Percentiles rank a stretch among this genome's conserved stretches.
phyloP scores from a whole-genome alignment of 2,113 vertebrate genomes.

The Crotalus viridis region DNA sequence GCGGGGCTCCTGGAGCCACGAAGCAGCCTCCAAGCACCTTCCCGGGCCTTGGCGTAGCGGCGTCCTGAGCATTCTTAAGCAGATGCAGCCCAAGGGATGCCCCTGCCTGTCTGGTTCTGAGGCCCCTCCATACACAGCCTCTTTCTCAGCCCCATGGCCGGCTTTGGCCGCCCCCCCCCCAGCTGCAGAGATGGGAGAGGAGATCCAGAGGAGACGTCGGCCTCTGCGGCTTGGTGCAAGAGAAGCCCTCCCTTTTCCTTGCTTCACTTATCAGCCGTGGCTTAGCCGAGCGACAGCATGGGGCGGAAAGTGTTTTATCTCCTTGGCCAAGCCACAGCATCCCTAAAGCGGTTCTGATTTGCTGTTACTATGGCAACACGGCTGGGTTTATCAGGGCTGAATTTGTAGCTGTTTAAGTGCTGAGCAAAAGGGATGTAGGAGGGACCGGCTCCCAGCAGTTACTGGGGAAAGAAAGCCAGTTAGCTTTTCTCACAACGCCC shows the following conservation, averaged over 20 bases:
- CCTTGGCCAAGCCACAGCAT: constrained; percentile 70
- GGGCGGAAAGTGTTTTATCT: constrained; percentile 80
- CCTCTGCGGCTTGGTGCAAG: neutral
- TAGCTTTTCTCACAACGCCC: neutral
- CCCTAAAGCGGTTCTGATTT: constrained; percentile 69
- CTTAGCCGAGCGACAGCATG: constrained; percentile 74
- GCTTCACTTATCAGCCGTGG: constrained; percentile 66
- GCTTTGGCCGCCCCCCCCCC: accelerated
- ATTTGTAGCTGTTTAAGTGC: neutral
- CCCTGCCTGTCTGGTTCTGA: neutral
- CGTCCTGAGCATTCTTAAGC: neutral
- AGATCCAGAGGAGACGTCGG: neutral
- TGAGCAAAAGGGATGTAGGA: constrained; percentile 24
- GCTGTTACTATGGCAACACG: constrained; percentile 76
- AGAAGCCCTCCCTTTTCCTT: constrained; percentile 44
- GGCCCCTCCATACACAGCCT: no score
- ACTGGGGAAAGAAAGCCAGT: no score
- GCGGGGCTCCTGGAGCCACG: accelerated
- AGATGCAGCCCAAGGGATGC: neutral
- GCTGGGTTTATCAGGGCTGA: constrained; percentile 49
- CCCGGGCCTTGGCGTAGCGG: accelerated
- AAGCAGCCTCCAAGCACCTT: neutral
- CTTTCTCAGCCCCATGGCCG: neutral
- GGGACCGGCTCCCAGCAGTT: neutral
- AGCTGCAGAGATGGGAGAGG: accelerated